Evolutionary conservation across 2,888 invertebrate species (phyloP), one percentile per base, ranked within the genome.

Genomic region (Fragum whitleyi): DNA sequence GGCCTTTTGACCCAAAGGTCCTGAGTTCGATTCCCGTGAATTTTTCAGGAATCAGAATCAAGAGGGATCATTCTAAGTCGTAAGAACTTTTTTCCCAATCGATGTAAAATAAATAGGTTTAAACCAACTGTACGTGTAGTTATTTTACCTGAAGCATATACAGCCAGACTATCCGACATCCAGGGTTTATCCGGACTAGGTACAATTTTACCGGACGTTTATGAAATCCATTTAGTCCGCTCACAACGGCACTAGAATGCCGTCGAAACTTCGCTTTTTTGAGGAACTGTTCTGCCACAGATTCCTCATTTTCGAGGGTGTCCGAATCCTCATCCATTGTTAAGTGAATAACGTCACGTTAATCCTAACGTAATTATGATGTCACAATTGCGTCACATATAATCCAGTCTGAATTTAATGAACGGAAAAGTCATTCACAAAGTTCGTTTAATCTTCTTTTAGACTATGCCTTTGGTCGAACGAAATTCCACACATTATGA

Each of bases 171-270:
- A 83, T 77, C 72, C 88, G 81, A 73, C 88, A 90, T 14, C 88
- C 85, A 21, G 90, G 89, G 9, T 85, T 86, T 19, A 91, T 87
- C 32, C 90, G 70, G 1, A 92, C 86, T 11, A 91, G 62, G 75
- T 90, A 92, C 14, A 92, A 79, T 69, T 90, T 87, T 70, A 91
- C 70, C 0, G 91, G 90, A 23, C 86, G 85, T 28, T 85, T 83
- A 59, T 86, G 82, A 26, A 86, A 77, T n/a, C 88, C 86, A 67
- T 88, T 88, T 51, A 73, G 73, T 19, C 70, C 68, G 32, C 70
- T 32, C 61, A 73, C 59, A 19, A 79, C 72, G 5, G 77, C 79
- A 26, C 72, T 65, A 1, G 84, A 81, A 71, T 84, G 84, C 0
- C 81, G 79, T 7, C 84, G 84, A 53, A 83, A 83, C 26, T 83